A percentile compares a stretch with the other conserved stretches of the same genome.
These are phyloP conservation scores for Dysmachus trigonus DNA, from an alignment of 2,888 invertebrate species.

Conservation along the genomic window DNA sequence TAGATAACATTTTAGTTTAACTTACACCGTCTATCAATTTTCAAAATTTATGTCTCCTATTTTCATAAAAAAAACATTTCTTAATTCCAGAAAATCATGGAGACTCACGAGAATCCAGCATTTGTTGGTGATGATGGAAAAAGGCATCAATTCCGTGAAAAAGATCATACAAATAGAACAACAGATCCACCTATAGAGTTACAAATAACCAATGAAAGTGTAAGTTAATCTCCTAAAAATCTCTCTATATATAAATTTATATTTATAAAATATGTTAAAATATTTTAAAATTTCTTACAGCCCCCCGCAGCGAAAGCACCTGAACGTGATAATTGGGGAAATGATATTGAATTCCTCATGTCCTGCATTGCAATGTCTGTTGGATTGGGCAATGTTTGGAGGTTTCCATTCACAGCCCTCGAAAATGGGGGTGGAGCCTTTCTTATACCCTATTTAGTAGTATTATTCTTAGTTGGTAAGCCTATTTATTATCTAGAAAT, in stretches of 20 bases:
- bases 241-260: not conserved
- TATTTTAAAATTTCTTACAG: not conserved
- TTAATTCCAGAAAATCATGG: slow-evolving; percentile 1
- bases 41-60: no score
- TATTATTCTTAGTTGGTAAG: slow-evolving; percentile 72
- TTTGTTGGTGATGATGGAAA: slow-evolving; percentile 60
- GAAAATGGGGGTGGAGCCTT: slow-evolving; percentile 77
- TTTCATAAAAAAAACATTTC: not conserved
- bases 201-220: slow-evolving; percentile 20
- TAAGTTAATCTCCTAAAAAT: not conserved
- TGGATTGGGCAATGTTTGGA: slow-evolving; percentile 76
- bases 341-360: slow-evolving; percentile 63
- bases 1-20: no score
- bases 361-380: slow-evolving; percentile 69
- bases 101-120: slow-evolving; percentile 58
- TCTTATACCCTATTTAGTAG: slow-evolving; percentile 72
- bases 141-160: slow-evolving; percentile 37
- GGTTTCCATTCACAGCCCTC: slow-evolving; percentile 73
- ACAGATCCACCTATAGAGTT: slow-evolving; percentile 18
- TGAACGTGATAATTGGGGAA: slow-evolving; percentile 63
- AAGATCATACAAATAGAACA: not conserved
- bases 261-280: not conserved
- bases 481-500: slow-evolving; percentile 80
- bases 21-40: no score
- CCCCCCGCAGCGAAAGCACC: not conserved